These are phyloP conservation scores for Vultur gryphus DNA, from an alignment of 2,797 vertebrate species.

Conservation along the genomic window DNA sequence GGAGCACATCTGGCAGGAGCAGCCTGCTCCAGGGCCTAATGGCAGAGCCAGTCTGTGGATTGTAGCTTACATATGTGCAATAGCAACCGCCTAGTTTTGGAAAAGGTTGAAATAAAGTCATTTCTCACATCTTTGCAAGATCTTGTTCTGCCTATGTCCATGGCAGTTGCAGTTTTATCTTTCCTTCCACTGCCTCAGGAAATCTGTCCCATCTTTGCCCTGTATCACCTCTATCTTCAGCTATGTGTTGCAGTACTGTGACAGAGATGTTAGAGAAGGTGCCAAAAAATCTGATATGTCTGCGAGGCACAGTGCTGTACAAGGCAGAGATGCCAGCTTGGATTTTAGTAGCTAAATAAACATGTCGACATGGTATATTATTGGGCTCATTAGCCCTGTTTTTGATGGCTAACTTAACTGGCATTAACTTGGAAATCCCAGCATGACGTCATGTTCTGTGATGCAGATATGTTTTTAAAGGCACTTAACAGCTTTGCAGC, in stretches of 20 bases:
- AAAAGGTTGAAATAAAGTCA: neutral
- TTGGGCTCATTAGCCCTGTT: neutral
- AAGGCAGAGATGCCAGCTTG: neutral
- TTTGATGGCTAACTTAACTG: neutral
- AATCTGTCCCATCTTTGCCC: neutral
- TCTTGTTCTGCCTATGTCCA: neutral
- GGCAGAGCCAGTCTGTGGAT: neutral
- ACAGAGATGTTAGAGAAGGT: neutral
- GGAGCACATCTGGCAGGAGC: neutral
- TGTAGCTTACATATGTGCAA: neutral
- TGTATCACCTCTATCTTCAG: neutral
- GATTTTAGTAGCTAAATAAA: neutral
- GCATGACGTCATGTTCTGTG: neutral
- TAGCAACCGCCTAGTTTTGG: neutral
- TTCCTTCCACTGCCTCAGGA: neutral
- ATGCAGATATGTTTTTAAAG: neutral
- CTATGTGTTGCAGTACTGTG: neutral
- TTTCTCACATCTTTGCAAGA: neutral
- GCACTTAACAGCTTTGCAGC: neutral
- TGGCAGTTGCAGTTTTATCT: neutral
- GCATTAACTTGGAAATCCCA: neutral
- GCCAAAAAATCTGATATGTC: neutral
- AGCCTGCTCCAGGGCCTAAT: neutral
- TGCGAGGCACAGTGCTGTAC: neutral
- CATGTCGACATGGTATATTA: too few relatives aligned